Conservation (phyloP, 2,797 vertebrate genomes). For the Enteromius afrohamiltoni region DNA sequence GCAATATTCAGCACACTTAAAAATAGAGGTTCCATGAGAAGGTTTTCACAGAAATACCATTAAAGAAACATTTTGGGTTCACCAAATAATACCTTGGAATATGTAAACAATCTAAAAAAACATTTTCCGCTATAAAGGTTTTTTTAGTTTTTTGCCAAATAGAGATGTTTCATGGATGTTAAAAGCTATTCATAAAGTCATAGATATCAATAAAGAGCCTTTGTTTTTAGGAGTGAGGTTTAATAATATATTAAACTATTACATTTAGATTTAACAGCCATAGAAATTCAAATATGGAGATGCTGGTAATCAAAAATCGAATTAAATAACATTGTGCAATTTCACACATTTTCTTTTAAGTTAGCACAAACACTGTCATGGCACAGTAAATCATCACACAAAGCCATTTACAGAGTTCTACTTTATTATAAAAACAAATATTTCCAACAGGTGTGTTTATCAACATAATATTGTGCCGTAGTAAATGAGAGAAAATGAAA, state of each 20-base stretch:
- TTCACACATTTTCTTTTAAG: not conserved
- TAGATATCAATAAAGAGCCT: not conserved
- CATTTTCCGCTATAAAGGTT: not conserved
- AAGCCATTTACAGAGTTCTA: not conserved
- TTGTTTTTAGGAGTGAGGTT: not conserved
- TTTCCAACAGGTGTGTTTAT: constrained; percentile 3
- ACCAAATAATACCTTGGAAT: not conserved
- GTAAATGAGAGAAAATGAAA: not conserved
- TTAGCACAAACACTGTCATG: not conserved
- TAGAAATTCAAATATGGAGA: not conserved
- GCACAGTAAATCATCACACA: constrained; percentile 15
- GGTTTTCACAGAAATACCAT: not conserved
- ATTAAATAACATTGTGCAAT: not conserved
- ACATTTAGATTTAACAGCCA: not conserved
- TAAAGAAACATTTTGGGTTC: not conserved
- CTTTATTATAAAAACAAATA: constrained; percentile 35
- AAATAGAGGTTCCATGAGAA: not conserved
- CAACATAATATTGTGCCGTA: not conserved
- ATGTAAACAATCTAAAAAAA: not conserved
- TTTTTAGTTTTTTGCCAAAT: not conserved
- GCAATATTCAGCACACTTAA: not conserved
- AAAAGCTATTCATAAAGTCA: not conserved
- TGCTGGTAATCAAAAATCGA: not conserved
- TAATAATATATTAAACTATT: not conserved
- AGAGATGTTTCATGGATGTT: not conserved